A percentile compares a stretch with the other conserved stretches of the same genome.
Evolutionary conservation across 2,888 invertebrate genomes (phyloP).

Genomic region (Uloborus plumipes): DNA sequence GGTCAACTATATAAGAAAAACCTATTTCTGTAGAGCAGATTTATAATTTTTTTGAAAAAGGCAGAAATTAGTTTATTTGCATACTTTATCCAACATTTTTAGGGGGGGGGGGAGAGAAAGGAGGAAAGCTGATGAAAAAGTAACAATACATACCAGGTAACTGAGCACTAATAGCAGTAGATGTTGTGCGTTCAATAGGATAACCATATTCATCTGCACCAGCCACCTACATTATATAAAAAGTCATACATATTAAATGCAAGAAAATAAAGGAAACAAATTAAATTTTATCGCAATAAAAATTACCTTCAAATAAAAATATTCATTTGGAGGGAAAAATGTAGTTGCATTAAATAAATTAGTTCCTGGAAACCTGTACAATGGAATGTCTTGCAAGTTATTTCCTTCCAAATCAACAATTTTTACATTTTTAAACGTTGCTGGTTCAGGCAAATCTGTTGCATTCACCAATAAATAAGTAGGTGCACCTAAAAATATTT

Average conservation of each 20-base stretch:
- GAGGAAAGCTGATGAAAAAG: too few relatives aligned
- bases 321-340: conserved; percentile 78
- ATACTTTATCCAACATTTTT: too few relatives aligned
- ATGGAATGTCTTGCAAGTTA: conserved; percentile 68
- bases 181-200: conserved; percentile 77
- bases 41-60: too few relatives aligned
- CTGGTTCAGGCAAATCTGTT: conserved; percentile 72
- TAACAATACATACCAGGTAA: conserved; percentile 73
- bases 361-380: conserved; percentile 68
- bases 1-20: too few relatives aligned
- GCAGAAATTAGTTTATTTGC: too few relatives aligned
- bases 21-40: too few relatives aligned
- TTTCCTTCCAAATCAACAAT: conserved; percentile 70
- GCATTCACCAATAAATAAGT: conserved; percentile 73
- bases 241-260: neutral
- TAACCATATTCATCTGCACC: conserved; percentile 78
- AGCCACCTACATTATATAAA: conserved; percentile 74
- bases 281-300: conserved; percentile 4
- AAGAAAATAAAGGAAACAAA: neutral
- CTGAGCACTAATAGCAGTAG: conserved; percentile 79
- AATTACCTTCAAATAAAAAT: conserved; percentile 78
- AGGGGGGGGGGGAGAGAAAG: too few relatives aligned
- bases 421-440: conserved; percentile 69
- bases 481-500: conserved; percentile 69
- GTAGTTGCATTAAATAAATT: conserved; percentile 75